Evolutionary conservation across 2,888 invertebrate genomes (phyloP).

Genomic region (Lepidochitona cinerea): DNA sequence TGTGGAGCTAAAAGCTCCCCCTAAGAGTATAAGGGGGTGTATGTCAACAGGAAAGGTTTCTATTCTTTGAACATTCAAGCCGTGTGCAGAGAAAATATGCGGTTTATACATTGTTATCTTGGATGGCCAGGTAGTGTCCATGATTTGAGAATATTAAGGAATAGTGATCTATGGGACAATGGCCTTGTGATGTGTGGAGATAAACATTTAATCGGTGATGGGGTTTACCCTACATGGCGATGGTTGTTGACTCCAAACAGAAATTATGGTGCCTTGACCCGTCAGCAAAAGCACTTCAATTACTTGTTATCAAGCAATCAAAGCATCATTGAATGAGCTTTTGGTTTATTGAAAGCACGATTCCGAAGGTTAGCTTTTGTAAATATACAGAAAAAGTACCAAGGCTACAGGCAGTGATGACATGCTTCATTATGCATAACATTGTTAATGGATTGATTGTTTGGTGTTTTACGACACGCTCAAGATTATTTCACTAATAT

Average conservation of each 20-base stretch:
- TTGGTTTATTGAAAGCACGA: no score
- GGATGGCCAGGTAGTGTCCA: background rate
- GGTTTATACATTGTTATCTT: background rate
- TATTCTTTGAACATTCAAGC: background rate
- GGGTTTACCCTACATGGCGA: background rate
- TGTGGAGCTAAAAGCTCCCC: background rate
- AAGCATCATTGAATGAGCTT: background rate
- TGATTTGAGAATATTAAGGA: background rate
- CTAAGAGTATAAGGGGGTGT: background rate
- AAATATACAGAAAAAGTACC: no score
- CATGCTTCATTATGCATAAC: no score
- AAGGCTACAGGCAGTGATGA: no score
- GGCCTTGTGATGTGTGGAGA: background rate
- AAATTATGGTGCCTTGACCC: background rate
- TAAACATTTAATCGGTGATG: background rate
- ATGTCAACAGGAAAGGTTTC: background rate
- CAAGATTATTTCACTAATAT: no score
- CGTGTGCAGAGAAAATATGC: background rate
- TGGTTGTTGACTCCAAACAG: background rate
- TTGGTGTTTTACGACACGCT: no score
- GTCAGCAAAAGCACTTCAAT: background rate
- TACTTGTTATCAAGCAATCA: background rate
- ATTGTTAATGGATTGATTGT: no score
- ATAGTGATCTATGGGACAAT: background rate
- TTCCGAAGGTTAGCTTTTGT: no score